phyloP scores from a whole-genome alignment of 30 jellyfish, hydroid and myxozoan genomes.

The Pelagia noctiluca region DNA sequence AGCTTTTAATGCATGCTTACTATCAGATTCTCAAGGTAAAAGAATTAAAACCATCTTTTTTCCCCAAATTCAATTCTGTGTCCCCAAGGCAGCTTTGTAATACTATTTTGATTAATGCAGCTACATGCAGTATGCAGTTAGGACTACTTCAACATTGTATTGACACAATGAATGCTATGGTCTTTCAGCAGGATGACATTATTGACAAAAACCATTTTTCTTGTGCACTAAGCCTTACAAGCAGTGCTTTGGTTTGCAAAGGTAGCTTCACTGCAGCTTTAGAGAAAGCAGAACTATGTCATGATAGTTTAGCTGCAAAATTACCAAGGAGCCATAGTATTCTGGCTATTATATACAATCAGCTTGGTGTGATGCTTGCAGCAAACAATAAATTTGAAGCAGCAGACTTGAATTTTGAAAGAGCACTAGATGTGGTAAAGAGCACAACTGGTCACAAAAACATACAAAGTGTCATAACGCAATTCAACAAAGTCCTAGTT shows the following conservation, averaged over 20 bases:
- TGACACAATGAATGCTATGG: background rate
- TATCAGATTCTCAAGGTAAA: too few relatives aligned
- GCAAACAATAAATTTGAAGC: background rate
- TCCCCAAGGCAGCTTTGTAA: background rate
- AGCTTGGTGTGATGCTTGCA: background rate
- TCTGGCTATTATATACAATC: background rate
- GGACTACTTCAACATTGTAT: background rate
- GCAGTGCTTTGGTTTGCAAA: too few relatives aligned
- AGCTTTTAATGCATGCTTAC: too few relatives aligned
- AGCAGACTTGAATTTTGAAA: background rate
- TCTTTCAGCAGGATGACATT: background rate
- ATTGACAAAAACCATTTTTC: background rate
- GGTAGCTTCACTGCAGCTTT: background rate
- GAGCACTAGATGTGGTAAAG: background rate
- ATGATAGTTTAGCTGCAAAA: background rate
- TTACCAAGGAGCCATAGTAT: background rate
- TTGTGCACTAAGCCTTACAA: background rate
- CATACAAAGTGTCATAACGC: background rate
- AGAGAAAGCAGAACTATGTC: background rate
- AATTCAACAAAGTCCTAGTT: background rate
- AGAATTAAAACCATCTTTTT: too few relatives aligned
- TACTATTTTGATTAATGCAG: background rate
- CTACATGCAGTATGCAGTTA: background rate
- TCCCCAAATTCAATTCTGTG: too few relatives aligned
- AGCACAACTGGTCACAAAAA: background rate